Percentiles rank a stretch among this genome's conserved stretches.
Evolutionary conservation across 2,797 vertebrate genomes (phyloP).

Genomic region (Propithecus deckenii): DNA sequence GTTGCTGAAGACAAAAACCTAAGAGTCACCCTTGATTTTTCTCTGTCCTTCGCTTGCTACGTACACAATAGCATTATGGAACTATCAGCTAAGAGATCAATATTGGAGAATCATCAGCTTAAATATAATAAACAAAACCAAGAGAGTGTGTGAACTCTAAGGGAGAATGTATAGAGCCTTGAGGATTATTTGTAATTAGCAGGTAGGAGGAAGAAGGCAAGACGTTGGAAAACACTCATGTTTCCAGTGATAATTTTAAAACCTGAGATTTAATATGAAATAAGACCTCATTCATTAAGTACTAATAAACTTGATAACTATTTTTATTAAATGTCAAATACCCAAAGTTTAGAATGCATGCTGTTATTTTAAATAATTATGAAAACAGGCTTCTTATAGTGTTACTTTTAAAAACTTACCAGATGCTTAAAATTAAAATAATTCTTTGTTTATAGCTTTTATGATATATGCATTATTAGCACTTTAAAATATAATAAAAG

Average conservation of each 20-base stretch:
- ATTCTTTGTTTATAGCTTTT: background rate
- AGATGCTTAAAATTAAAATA: background rate
- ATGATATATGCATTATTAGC: background rate
- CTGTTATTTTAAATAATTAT: background rate
- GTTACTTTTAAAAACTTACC: background rate
- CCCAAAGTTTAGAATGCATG: background rate
- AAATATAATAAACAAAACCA: background rate
- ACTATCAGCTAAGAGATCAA: background rate
- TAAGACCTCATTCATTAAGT: background rate
- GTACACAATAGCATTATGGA: background rate
- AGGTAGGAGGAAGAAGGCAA: background rate
- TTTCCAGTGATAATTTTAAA: constrained; percentile 2
- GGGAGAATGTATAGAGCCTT: background rate
- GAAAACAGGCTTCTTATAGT: background rate
- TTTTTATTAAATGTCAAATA: background rate
- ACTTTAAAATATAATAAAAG: constrained; percentile 43
- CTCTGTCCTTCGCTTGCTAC: background rate
- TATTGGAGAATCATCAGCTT: constrained; percentile 5
- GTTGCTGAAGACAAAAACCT: background rate
- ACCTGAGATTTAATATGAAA: background rate
- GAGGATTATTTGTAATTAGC: background rate
- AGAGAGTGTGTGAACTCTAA: background rate
- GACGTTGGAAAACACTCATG: background rate
- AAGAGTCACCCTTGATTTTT: background rate
- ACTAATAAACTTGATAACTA: background rate